phyloP scores from a whole-genome alignment of 2,797 vertebrate genomes.

The Petrocephalus sullivani region DNA sequence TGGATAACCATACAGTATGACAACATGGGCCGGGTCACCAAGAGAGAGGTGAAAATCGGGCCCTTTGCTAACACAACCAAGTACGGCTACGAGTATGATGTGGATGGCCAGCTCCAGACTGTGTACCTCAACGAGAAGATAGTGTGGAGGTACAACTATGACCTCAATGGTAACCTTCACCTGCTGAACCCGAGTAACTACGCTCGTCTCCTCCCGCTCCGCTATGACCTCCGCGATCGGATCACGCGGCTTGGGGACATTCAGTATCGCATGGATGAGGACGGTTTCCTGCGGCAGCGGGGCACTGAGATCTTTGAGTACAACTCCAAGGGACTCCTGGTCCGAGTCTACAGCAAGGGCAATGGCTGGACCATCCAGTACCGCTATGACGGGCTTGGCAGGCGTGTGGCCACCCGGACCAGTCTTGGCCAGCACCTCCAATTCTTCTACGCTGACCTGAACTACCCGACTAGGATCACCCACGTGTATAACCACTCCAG shows the following conservation, averaged over 20 bases:
- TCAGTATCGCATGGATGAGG: conserved; percentile 91
- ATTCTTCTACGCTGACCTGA: conserved; percentile 95
- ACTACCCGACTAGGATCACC: conserved; percentile 92
- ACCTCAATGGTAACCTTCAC: conserved; percentile 94
- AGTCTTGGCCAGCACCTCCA: conserved; percentile 93
- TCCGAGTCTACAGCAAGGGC: conserved; percentile 92
- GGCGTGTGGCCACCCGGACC: conserved; percentile 86
- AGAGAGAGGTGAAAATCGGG: conserved; percentile 94
- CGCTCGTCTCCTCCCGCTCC: conserved; percentile 81
- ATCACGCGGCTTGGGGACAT: conserved; percentile 92
- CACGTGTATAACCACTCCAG: conserved; percentile 98
- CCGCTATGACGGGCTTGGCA: conserved; percentile 88
- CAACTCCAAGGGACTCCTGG: conserved; percentile 91
- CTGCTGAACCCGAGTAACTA: conserved; percentile 92
- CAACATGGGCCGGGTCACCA: conserved; percentile 93
- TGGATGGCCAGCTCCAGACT: conserved; percentile 91
- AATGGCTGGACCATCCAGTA: conserved; percentile 95
- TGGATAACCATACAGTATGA: conserved; percentile 99
- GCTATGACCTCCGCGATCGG: conserved; percentile 89
- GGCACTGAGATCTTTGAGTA: conserved; percentile 97
- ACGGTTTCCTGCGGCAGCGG: conserved; percentile 89
- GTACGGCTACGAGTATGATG: conserved; percentile 92
- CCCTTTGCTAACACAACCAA: conserved; percentile 98
- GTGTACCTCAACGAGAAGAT: conserved; percentile 98
- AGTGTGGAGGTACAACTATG: conserved; percentile 96